These are phyloP conservation scores for Diarsia brunnea DNA, from an alignment of 2,888 invertebrate genomes.

Conservation along the genomic window DNA sequence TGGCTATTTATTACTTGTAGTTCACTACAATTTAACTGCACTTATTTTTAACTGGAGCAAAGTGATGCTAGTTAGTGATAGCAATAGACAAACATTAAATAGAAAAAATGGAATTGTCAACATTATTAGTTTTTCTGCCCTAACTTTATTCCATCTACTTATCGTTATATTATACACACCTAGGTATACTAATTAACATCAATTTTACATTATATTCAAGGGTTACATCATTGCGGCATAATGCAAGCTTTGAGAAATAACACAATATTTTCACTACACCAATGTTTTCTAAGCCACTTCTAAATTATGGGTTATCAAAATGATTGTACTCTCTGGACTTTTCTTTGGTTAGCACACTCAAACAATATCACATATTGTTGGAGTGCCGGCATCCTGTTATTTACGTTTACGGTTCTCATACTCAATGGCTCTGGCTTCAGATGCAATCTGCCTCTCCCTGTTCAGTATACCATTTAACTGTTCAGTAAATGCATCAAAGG, in stretches of 20 bases:
- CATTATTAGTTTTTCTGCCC: background rate
- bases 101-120: background rate
- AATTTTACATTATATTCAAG: slow-evolving; percentile 21
- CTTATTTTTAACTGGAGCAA: background rate
- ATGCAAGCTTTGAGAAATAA: slow-evolving; percentile 33
- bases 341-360: slow-evolving; percentile 80
- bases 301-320: slow-evolving; percentile 22
- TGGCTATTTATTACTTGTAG: background rate
- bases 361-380: slow-evolving; percentile 88
- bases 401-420: slow-evolving; percentile 83
- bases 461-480: slow-evolving; percentile 91
- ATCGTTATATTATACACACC: slow-evolving; percentile 9
- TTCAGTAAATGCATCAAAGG: slow-evolving; percentile 94
- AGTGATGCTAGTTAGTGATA: background rate
- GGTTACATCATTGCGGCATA: slow-evolving; percentile 12
- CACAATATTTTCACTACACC: slow-evolving; percentile 9
- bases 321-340: slow-evolving; percentile 27
- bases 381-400: slow-evolving; percentile 85
- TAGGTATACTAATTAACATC: slow-evolving; percentile 4
- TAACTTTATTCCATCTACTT: slow-evolving; percentile 1
- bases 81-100: background rate
- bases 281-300: slow-evolving; percentile 2
- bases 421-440: slow-evolving; percentile 84
- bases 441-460: slow-evolving; percentile 85
- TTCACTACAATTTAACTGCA: background rate